phyloP scores from a whole-genome alignment of 2,888 invertebrate species.

The Lucinisca nassula region DNA sequence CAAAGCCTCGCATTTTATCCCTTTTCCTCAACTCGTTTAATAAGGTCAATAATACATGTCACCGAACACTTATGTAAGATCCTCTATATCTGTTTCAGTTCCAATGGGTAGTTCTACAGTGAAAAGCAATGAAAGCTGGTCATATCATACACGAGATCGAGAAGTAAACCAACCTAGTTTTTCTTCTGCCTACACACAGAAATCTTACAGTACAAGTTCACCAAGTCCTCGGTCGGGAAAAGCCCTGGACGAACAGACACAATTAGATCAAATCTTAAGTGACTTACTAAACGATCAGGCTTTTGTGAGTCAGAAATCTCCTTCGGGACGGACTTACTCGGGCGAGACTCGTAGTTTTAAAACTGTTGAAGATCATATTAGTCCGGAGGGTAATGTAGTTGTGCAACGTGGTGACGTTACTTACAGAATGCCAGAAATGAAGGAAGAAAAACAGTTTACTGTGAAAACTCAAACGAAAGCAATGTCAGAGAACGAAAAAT shows the following conservation, averaged over 20 bases:
- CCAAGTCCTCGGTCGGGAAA: constrained; percentile 65
- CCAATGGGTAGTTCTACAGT: constrained; percentile 61
- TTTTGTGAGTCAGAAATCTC: constrained; percentile 75
- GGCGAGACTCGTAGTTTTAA: constrained; percentile 77
- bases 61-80: too few species aligned
- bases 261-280: constrained; percentile 86
- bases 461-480: constrained; percentile 77
- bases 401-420: constrained; percentile 82
- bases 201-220: constrained; percentile 59
- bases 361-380: constrained; percentile 75
- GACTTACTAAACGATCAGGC: constrained; percentile 86
- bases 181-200: constrained; percentile 51
- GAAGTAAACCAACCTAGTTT: constrained; percentile 52
- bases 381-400: constrained; percentile 77
- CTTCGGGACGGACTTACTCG: constrained; percentile 69
- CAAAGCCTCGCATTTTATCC: too few species aligned
- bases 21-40: too few species aligned
- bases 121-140: constrained; percentile 68
- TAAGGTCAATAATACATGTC: too few species aligned
- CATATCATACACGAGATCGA: constrained; percentile 63
- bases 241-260: constrained; percentile 82
- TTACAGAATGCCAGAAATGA: constrained; percentile 80
- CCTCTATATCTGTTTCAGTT: constrained; percentile 49
- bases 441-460: constrained; percentile 80
- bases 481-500: constrained; percentile 67